phyloP scores from a whole-genome alignment of 2,888 invertebrate species.

The Chloroclystis v-ata region DNA sequence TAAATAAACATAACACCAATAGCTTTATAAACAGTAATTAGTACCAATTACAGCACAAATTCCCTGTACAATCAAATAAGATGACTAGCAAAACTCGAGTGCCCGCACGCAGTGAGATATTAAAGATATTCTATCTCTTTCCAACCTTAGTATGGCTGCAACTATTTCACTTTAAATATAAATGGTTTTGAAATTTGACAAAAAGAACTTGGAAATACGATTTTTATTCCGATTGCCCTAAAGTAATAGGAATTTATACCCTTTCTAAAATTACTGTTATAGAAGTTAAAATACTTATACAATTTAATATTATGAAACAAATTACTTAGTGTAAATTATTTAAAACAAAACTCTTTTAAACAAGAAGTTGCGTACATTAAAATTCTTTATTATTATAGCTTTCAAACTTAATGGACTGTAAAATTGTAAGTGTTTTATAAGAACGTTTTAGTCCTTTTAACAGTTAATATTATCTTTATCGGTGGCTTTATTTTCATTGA shows the following conservation, averaged over 20 bases:
- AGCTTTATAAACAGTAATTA: slow-evolving; percentile 71
- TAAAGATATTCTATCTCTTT: slow-evolving; percentile 49
- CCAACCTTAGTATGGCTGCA: slow-evolving; percentile 30
- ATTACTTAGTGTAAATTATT: no score
- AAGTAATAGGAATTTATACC: no score
- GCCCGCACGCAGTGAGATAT: slow-evolving; percentile 69
- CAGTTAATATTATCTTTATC: background rate
- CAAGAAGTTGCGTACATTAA: slow-evolving; percentile 20
- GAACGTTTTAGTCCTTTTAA: slow-evolving; percentile 24
- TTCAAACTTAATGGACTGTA: slow-evolving; percentile 35
- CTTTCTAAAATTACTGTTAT: no score
- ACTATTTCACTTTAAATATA: slow-evolving; percentile 34
- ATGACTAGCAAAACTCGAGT: slow-evolving; percentile 70
- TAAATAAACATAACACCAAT: slow-evolving; percentile 30
- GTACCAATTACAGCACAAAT: slow-evolving; percentile 69
- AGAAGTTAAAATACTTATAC: no score
- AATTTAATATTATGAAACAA: no score
- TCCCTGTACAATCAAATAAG: slow-evolving; percentile 70
- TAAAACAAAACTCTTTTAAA: slow-evolving; percentile 21
- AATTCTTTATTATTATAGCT: slow-evolving; percentile 35
- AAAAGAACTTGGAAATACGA: no score
- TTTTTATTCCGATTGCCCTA: no score
- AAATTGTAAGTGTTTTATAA: slow-evolving; percentile 37
- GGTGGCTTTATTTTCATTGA: slow-evolving; percentile 14
- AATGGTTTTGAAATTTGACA: no score